Evolutionary conservation across 2,888 invertebrate species (phyloP).

Genomic region (Lithodes maja): DNA sequence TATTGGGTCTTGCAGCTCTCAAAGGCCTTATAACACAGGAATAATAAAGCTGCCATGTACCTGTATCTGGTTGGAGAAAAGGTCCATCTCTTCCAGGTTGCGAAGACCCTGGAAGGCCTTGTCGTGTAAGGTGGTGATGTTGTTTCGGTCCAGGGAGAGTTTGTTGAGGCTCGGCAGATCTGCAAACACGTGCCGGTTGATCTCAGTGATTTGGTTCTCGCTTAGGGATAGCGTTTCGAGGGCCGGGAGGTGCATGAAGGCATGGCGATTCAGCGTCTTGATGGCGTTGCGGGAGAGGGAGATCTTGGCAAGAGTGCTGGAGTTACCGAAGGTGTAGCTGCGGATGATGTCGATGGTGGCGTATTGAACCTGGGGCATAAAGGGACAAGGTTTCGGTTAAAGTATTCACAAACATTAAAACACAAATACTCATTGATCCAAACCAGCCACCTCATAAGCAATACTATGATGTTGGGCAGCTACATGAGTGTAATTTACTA

Average conservation of each 20-base stretch:
- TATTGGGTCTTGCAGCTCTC: no score
- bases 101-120: constrained; percentile 72
- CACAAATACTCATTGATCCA: no score
- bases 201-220: constrained; percentile 85
- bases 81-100: constrained; percentile 76
- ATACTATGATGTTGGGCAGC: no score
- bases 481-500: no score
- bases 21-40: background rate
- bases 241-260: constrained; percentile 84
- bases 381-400: constrained; percentile 78
- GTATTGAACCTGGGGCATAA: constrained; percentile 83
- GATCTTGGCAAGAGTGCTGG: constrained; percentile 82
- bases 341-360: constrained; percentile 83
- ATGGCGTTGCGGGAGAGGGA: constrained; percentile 83
- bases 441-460: no score
- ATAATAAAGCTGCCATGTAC: constrained; percentile 73
- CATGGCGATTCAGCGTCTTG: constrained; percentile 80
- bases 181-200: constrained; percentile 83
- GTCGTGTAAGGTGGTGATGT: constrained; percentile 72
- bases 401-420: no score
- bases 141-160: constrained; percentile 72
- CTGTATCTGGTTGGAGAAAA: constrained; percentile 79
- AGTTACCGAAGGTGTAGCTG: constrained; percentile 84
- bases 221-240: constrained; percentile 83
- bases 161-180: constrained; percentile 80